Evolutionary conservation across 2,113 vertebrate species (phyloP), one percentile per base, ranked within the genome.

Genomic region (Equus przewalskii): DNA sequence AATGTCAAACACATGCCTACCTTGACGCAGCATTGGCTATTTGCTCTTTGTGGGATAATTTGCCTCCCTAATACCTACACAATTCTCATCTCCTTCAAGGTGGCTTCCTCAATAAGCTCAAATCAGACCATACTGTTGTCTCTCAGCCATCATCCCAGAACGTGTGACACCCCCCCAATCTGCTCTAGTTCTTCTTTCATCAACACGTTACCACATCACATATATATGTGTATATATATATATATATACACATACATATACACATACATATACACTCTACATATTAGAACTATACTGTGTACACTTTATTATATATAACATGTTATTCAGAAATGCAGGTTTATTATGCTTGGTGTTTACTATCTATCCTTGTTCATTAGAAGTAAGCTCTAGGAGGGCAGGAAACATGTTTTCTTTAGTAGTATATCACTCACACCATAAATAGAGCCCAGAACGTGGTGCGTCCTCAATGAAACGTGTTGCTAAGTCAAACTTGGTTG

Each of bases 401-500:
- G 3, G n/a, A 91, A 73, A 13, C 8, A 7, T 58, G 3, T 65
- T 28, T 54, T 46, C 4, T 70, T 95, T 58, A 89, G 36, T 54
- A 75, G 13, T 28, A 2, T 26, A 58, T 65, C 33, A 85, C 6
- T 28, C 21, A 49, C 7, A 58, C 26, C 46, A 67, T 81, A 33
- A 84, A 76, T n/a, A 93, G 19, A 58, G 12, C 64, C 8, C 22
- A 89, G 12, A 2, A 58, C 30, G 15, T 62, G 10, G 65, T 75
- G 6, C 2, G 4, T 26, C 15, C 14, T 87, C n/a, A 67, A 46
- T 62, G 78, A 95, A 81, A 72, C 64, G 58, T 36, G 36, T 30
- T 91, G 26, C 13, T 67, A 69, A 91, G 46, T 60, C 30, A 89
- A 94, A 83, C 58, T 70, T 65, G n/a, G 44, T 36, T 70, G 51